phyloP scores from a whole-genome alignment of 2,888 invertebrate species.

The Ecdyonurus torrentis region DNA sequence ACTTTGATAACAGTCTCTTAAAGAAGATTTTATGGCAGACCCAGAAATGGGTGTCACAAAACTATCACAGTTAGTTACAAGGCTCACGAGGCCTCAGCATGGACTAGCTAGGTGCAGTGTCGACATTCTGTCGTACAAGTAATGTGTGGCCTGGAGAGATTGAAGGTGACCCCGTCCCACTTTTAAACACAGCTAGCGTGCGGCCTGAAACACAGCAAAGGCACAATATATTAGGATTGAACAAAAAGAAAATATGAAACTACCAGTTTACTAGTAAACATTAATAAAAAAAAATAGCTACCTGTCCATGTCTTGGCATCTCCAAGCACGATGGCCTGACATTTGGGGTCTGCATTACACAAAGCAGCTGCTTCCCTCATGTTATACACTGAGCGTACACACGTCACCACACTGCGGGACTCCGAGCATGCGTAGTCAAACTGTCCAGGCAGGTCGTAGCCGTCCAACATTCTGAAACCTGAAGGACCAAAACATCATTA shows the following conservation, averaged over 20 bases:
- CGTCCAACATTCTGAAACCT: slow-evolving; percentile 11
- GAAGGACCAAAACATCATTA: too few relatives aligned
- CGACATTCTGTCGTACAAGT: slow-evolving; percentile 7
- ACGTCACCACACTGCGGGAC: slow-evolving; percentile 12
- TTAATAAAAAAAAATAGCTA: neutral
- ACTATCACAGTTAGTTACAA: too few relatives aligned
- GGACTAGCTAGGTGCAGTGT: neutral
- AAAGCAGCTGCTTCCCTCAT: slow-evolving; percentile 13
- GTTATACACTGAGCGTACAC: slow-evolving; percentile 13
- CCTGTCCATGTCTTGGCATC: slow-evolving; percentile 14
- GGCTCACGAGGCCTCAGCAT: neutral
- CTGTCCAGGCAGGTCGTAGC: slow-evolving; percentile 13
- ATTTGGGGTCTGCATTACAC: slow-evolving; percentile 11
- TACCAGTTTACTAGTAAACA: too few relatives aligned
- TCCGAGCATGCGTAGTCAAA: slow-evolving; percentile 13
- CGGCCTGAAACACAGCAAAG: slow-evolving; percentile 11
- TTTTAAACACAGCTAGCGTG: slow-evolving; percentile 13
- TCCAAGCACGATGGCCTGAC: slow-evolving; percentile 13
- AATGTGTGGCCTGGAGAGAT: slow-evolving; percentile 11
- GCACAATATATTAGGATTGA: too few relatives aligned
- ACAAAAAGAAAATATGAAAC: too few relatives aligned
- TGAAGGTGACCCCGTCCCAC: slow-evolving; percentile 11
- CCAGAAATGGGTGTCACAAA: too few relatives aligned
- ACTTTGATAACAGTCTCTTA: too few relatives aligned
- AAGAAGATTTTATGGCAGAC: too few relatives aligned